A percentile compares a stretch with the other conserved stretches of the same genome.
Evolutionary conservation across 1,140 invertebrate genomes (phyloP).

Genomic region (Drosophila sproati): DNA sequence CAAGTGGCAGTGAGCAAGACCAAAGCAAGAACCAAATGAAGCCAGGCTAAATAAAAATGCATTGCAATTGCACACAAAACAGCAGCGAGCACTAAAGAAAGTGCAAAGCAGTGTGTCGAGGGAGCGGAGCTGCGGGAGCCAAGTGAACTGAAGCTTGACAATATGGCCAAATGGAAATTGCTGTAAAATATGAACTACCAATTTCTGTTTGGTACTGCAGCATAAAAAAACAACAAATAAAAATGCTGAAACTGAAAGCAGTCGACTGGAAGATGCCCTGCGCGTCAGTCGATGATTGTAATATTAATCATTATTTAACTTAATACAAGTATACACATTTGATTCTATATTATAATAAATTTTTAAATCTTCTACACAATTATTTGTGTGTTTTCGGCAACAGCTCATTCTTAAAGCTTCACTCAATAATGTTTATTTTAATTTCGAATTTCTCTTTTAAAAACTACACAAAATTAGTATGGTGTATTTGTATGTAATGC

Average conservation of each 20-base stretch:
- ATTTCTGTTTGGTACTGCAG: constrained; percentile 65
- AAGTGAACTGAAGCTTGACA: constrained; percentile 45
- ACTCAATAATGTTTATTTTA: too few relatives aligned
- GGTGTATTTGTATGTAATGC: neutral
- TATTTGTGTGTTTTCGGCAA: too few relatives aligned
- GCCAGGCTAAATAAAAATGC: constrained; percentile 20
- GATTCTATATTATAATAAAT: neutral
- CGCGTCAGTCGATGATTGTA: too few relatives aligned
- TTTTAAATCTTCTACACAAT: neutral
- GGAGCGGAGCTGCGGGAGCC: neutral
- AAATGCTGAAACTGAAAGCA: neutral
- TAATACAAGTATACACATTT: too few relatives aligned
- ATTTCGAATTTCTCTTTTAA: too few relatives aligned
- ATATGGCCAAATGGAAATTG: constrained; percentile 81
- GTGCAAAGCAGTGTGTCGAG: neutral
- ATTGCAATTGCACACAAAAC: constrained; percentile 17
- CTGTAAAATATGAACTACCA: constrained; percentile 82
- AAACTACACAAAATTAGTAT: too few relatives aligned
- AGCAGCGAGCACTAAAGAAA: constrained; percentile 21
- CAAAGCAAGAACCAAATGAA: neutral
- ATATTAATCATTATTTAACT: too few relatives aligned
- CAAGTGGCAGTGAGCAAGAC: neutral
- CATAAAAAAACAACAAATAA: constrained; percentile 18
- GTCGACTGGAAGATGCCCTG: neutral
- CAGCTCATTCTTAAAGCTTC: too few relatives aligned